phyloP scores from a whole-genome alignment of 2,888 invertebrate species.

The Machimus atricapillus region DNA sequence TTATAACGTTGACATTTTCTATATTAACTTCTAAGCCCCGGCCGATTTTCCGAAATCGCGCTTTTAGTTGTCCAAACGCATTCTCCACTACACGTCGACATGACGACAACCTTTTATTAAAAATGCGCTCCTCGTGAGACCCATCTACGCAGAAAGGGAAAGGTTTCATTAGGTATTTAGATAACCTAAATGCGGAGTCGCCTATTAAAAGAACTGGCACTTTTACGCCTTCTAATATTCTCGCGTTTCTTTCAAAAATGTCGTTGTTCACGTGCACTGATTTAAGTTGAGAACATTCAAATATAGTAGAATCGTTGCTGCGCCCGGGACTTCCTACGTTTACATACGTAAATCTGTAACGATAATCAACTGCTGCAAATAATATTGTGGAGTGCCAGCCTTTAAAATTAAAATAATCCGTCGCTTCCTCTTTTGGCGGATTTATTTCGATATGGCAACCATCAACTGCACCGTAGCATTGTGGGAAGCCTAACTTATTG shows the following conservation, averaged over 20 bases:
- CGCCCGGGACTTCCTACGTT: constrained; percentile 17
- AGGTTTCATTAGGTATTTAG: too few relatives aligned
- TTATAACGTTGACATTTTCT: too few relatives aligned
- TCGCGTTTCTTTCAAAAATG: constrained; percentile 20
- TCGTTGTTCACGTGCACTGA: neutral
- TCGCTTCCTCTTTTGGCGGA: neutral
- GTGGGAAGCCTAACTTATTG: constrained; percentile 1
- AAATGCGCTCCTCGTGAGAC: constrained; percentile 28
- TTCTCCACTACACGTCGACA: constrained; percentile 39
- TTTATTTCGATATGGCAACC: constrained; percentile 15
- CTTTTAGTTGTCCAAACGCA: constrained; percentile 43
- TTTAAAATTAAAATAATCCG: constrained; percentile 28
- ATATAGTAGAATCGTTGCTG: constrained; percentile 42
- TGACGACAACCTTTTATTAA: constrained; percentile 40
- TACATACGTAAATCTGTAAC: neutral
- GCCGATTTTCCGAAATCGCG: constrained; percentile 44
- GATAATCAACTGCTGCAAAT: too few relatives aligned
- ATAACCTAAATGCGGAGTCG: too few relatives aligned
- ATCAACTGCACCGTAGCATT: neutral
- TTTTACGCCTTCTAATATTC: too few relatives aligned
- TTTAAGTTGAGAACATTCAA: constrained; percentile 43
- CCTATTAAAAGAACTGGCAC: too few relatives aligned
- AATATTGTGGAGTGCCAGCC: neutral
- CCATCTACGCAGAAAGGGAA: too few relatives aligned
- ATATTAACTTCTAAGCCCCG: too few relatives aligned